Percentiles rank a stretch among this genome's conserved stretches.
Conservation (phyloP, 64 coral and sea anemone genomes). For the Montipora efflorescens region DNA sequence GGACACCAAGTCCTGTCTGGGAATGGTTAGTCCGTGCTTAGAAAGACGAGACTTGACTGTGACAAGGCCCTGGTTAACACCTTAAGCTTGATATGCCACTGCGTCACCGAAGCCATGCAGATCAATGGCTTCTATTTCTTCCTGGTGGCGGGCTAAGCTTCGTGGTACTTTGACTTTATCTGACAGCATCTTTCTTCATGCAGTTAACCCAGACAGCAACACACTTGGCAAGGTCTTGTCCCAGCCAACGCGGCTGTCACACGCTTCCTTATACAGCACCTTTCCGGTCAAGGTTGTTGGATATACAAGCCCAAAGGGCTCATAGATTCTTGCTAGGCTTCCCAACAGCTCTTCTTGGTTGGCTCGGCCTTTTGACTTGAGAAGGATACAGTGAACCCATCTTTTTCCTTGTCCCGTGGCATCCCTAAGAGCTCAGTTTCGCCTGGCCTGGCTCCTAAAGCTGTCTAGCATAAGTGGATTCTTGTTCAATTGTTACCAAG, state of each 20-base stretch:
- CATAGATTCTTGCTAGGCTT: not conserved
- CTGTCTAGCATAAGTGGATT: slow-evolving; percentile 38
- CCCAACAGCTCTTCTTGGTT: slow-evolving; percentile 24
- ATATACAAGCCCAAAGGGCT: not conserved
- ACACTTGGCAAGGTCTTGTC: not conserved
- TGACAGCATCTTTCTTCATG: not conserved
- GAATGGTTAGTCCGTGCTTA: not conserved
- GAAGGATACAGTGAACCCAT: slow-evolving; percentile 2
- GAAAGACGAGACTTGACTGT: not conserved
- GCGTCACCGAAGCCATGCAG: not conserved
- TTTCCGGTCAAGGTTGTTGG: not conserved
- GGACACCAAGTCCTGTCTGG: not conserved
- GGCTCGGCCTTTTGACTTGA: not conserved
- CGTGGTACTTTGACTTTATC: not conserved
- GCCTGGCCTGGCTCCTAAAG: not conserved
- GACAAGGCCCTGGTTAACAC: not conserved
- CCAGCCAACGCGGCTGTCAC: not conserved
- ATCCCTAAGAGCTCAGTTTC: slow-evolving; percentile 36
- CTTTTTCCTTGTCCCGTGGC: slow-evolving; percentile 19
- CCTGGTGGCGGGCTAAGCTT: not conserved
- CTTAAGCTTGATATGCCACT: not conserved
- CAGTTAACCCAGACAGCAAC: not conserved
- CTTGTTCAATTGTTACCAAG: not conserved
- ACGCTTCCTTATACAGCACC: not conserved
- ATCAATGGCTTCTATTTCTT: not conserved